These are phyloP conservation scores for Ormyrus pomaceus DNA, from an alignment of 2,888 invertebrate genomes.

Conservation along the genomic window DNA sequence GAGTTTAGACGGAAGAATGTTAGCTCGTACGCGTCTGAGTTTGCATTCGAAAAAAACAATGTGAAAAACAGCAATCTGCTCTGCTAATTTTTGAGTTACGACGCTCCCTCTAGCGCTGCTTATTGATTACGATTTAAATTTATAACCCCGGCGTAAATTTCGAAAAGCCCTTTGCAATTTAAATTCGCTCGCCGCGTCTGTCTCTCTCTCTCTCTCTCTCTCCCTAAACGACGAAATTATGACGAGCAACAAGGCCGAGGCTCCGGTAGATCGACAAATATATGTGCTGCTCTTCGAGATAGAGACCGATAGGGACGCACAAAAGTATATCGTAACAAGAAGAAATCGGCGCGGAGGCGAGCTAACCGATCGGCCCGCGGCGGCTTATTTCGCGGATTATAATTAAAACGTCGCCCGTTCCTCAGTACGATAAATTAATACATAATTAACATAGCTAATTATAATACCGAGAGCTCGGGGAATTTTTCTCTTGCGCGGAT, in stretches of 20 bases:
- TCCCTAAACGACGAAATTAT: conserved; percentile 28
- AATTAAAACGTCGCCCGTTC: conserved; percentile 74
- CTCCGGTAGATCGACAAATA: conserved; percentile 3
- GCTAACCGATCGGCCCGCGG: conserved; percentile 18
- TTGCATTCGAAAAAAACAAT: too few species aligned
- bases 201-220: neutral
- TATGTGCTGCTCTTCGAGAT: neutral
- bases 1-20: too few species aligned
- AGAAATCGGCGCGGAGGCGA: conserved; percentile 13
- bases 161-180: neutral
- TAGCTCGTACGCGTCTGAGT: too few species aligned
- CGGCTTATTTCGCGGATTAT: conserved; percentile 64
- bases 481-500: conserved; percentile 69
- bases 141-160: neutral
- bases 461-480: conserved; percentile 70
- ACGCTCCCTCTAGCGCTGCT: neutral
- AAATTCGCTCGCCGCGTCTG: too few species aligned
- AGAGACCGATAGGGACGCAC: neutral
- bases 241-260: conserved; percentile 6
- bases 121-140: conserved; percentile 20
- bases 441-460: conserved; percentile 75
- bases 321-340: conserved; percentile 24
- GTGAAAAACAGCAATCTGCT: too few species aligned
- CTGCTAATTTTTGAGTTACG: too few species aligned
- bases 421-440: conserved; percentile 74